Evolutionary conservation across 2,113 vertebrate genomes (phyloP), one percentile per base, ranked within the genome.

Genomic region (Origma solitaria): DNA sequence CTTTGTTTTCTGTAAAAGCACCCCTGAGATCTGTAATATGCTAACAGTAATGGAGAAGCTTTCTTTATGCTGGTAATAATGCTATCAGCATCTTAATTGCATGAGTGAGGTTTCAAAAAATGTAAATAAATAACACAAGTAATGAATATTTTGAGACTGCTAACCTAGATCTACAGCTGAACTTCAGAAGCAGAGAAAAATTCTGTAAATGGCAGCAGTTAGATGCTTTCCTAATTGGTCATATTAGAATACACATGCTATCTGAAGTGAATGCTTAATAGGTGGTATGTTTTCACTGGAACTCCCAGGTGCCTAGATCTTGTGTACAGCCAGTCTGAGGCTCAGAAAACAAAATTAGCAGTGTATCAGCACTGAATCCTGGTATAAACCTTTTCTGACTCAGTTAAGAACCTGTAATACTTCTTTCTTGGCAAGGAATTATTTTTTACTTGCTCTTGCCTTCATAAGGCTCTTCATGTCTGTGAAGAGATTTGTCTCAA

Each of bases 1-100:
- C 76, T 85, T 89, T 92, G 72, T 92, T 82, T 92, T 71, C 85
- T 82, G 42, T 92, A 93, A 95, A 95, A 90, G 69, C 31, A 76
- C 94, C 54, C 82, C 19, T 82, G 92, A 95, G 94, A 76, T 82
- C 40, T 72, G 58, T 85, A 93, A 69, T 91, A 40, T 44, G 57
- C 44, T 71, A 87, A 82, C 49, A 72, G 62, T 51, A 80, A 65
- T 47, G 65, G 72, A 50, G 64, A 35, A 82, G 14, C 30, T 93
- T 90, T 70, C 44, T 85, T 90, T 94, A 61, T 90, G 31, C 66
- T 92, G 28, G 62, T 61, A 77, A 86, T 92, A 92, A 72, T 77
- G 58, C 31, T 88, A 73, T 76, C 75, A 92, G 35, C 79, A 65
- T 61, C 88, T 94, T 88, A 90, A 88, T 92, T 96, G 30, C 50